phyloP scores from a whole-genome alignment of 2,797 vertebrate species.

The Emydoidea blandingii region DNA sequence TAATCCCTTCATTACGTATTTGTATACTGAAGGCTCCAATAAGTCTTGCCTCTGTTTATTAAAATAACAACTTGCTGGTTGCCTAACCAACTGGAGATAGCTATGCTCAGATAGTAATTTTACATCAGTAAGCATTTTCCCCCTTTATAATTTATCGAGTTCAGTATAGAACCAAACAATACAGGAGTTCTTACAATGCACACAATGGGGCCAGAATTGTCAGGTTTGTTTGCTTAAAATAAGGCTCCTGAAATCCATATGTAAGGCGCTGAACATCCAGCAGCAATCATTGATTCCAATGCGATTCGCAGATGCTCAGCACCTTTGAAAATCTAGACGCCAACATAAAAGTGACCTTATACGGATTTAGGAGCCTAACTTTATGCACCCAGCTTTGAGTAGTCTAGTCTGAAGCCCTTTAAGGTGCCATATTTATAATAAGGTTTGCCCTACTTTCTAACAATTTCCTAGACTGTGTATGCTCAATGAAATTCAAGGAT shows the following conservation, averaged over 20 bases:
- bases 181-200: background rate
- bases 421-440: background rate
- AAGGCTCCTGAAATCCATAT: background rate
- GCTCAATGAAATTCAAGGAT: background rate
- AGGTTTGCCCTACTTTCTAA: background rate
- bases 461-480: background rate
- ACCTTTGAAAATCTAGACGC: background rate
- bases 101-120: conserved; percentile 41
- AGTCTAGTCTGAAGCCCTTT: background rate
- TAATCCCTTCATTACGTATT: conserved; percentile 44
- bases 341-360: no score
- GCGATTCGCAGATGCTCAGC: background rate
- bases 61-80: conserved; percentile 55
- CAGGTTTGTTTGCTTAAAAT: background rate
- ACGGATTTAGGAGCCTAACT: background rate
- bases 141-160: background rate
- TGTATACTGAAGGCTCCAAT: conserved; percentile 48
- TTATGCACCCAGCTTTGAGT: no score
- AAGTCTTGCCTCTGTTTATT: conserved; percentile 59
- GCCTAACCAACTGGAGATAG: conserved; percentile 17
- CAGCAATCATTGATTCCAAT: background rate
- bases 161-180: background rate
- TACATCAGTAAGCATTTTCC: conserved; percentile 20
- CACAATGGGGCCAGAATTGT: background rate
- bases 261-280: background rate